phyloP scores from a whole-genome alignment of 2,888 invertebrate species.

The Netelia virgata region DNA sequence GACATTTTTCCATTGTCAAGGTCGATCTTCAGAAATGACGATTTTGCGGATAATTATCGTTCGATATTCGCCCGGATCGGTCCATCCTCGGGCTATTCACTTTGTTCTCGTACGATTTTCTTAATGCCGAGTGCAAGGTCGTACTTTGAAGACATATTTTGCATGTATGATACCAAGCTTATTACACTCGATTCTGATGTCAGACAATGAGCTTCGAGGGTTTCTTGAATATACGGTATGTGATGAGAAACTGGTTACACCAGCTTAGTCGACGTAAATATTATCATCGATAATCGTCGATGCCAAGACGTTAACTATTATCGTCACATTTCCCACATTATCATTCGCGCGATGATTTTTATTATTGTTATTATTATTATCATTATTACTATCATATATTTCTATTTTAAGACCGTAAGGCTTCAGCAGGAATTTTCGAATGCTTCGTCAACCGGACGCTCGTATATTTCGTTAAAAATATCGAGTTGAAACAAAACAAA shows the following conservation, averaged over 20 bases:
- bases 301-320: conserved; percentile 7
- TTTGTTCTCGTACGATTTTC: no score
- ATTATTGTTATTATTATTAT: conserved; percentile 1
- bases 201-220: conserved; percentile 54
- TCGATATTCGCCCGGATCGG: no score
- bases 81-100: no score
- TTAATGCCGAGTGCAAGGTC: no score
- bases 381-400: not conserved
- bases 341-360: conserved; percentile 22
- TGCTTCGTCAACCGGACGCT: not conserved
- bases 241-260: conserved; percentile 47
- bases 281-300: conserved; percentile 4
- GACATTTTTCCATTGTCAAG: no score
- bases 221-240: conserved; percentile 15
- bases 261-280: conserved; percentile 29
- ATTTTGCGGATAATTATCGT: no score
- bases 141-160: not conserved
- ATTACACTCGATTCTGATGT: conserved; percentile 20
- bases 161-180: not conserved
- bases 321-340: conserved; percentile 3
- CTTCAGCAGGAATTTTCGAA: not conserved
- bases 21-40: no score
- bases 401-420: not conserved
- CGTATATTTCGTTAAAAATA: not conserved
- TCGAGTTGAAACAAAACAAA: not conserved